Conservation (phyloP, 2,113 vertebrate species). For the Xenopus laevis region DNA sequence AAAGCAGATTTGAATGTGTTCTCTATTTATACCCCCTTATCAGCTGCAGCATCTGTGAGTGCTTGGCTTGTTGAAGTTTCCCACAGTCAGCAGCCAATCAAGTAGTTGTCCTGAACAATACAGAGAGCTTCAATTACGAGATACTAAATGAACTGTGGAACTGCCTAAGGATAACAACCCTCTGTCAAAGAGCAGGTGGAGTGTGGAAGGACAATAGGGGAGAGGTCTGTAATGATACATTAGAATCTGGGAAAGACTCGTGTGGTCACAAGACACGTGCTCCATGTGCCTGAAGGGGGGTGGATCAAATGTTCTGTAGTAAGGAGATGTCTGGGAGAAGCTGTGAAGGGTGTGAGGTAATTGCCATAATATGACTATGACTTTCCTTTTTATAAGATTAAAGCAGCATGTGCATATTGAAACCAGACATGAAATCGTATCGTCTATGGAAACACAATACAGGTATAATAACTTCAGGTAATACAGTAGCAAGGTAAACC, state of each 20-base stretch:
- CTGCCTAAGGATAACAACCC: constrained; percentile 26
- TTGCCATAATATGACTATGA: not conserved
- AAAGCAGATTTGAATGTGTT: not conserved
- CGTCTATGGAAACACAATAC: not conserved
- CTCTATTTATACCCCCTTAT: constrained; percentile 16
- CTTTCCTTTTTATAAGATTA: not conserved
- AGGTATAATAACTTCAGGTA: not conserved
- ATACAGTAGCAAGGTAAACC: no score
- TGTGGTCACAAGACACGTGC: constrained; percentile 35
- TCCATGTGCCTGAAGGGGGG: not conserved
- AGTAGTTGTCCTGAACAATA: constrained; percentile 4
- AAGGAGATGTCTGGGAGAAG: not conserved
- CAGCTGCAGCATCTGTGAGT: constrained; percentile 36
- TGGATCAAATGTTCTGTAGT: constrained; percentile 5
- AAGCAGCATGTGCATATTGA: not conserved
- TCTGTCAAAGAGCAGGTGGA: constrained; percentile 40
- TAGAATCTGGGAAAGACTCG: constrained; percentile 35
- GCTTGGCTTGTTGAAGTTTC: constrained; percentile 22
- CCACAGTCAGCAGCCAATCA: constrained; percentile 40
- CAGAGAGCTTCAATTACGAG: constrained; percentile 36
- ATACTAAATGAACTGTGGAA: constrained; percentile 21
- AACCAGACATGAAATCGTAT: not conserved
- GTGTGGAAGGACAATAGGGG: constrained; percentile 14
- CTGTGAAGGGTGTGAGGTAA: not conserved
- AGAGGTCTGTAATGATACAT: constrained; percentile 17